Evolutionary conservation across 2,797 vertebrate species (phyloP).

Genomic region (Alfaro cultratus): DNA sequence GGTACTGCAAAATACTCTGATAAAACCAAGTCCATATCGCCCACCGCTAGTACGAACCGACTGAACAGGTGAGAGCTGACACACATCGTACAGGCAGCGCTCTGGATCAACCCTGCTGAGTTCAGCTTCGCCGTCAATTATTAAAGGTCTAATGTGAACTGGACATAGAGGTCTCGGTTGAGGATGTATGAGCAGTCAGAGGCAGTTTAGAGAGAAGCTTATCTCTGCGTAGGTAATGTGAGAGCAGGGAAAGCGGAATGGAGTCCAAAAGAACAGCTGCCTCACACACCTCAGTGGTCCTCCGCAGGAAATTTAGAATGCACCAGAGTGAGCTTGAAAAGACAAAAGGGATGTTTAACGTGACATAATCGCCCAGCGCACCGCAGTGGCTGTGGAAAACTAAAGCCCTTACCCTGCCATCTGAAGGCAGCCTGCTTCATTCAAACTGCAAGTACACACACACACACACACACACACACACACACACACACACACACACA

Average conservation of each 20-base stretch:
- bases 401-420: background rate
- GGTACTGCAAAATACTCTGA: too few species aligned
- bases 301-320: background rate
- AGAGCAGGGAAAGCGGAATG: background rate
- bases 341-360: slow-evolving; percentile 3
- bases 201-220: background rate
- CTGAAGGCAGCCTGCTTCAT: slow-evolving; percentile 1
- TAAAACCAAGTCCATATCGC: too few species aligned
- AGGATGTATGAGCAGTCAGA: background rate
- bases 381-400: background rate
- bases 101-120: background rate
- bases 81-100: background rate
- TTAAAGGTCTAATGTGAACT: background rate
- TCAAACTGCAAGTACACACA: background rate
- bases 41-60: too few species aligned
- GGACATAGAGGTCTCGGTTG: background rate
- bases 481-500: background rate
- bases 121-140: background rate
- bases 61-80: background rate
- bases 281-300: background rate
- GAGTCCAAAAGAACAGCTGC: background rate
- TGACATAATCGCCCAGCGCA: background rate
- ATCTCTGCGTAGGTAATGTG: background rate
- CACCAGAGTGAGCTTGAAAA: background rate
- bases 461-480: background rate